Evolutionary conservation across 2,113 vertebrate genomes (phyloP), one percentile per base, ranked within the genome.

Genomic region (Marmota monax): DNA sequence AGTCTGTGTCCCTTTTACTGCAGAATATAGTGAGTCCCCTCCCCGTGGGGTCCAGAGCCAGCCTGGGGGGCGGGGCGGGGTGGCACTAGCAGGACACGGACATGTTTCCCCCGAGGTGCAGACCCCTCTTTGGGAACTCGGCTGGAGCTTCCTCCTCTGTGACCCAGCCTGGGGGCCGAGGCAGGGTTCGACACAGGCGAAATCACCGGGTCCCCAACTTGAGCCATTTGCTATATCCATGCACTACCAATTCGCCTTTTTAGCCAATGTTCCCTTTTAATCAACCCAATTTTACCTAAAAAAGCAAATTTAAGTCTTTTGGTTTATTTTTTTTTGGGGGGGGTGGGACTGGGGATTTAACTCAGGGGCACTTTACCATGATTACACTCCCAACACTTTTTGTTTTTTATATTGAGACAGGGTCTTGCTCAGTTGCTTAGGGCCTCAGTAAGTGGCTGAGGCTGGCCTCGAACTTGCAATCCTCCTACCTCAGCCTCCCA

Each of bases 1-100:
- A 1, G 0, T 0, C 4, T 0, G 1, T 84, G 34, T 32, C 29
- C 34, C 0, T 0, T 8, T 0, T 95, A 29, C 1, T 94, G 10
- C 3, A 92, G 67, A 11, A 2, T 0, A 0, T 29, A 2, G 96
- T 97, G 61, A 97, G 96, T 96, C 7, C 51, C 18, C 3, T 3
- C 3, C 5, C 74, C 16, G 27, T 16, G 37, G n/a, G 8, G 17
- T 51, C 74, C 70, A 27, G 58, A 72, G 25, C 17, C 51, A 79
- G 56, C 22, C 22, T 23, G 32, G 18, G 23, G 14, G 32, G 37
- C 0, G n/a, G 22, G 48, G 18, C 20, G 2, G 1, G 1, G 53
- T 37, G 16, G 27, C 51, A 5, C 53, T 20, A 18, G 2, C 51
- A 13, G 48, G 48, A 6, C 45, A 7, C 1, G 22, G 56, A 58